Evolutionary conservation across 2,888 invertebrate genomes (phyloP).

Genomic region (Drosophila cyrtoloma): DNA sequence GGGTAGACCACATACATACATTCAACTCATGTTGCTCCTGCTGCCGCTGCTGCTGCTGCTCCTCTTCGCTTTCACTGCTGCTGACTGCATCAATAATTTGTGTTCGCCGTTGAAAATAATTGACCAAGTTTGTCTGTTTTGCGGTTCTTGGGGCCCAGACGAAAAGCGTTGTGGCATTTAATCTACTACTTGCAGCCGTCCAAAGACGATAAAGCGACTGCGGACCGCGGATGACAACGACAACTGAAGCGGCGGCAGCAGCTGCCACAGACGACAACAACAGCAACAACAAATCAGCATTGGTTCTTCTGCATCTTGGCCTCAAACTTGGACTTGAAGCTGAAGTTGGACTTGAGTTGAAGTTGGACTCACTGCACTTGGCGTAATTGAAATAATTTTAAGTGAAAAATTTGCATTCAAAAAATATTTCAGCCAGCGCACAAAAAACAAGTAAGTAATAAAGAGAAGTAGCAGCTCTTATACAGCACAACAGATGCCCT

Average conservation of each 20-base stretch:
- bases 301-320: constrained; percentile 11
- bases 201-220: constrained; percentile 22
- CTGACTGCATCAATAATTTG: constrained; percentile 80
- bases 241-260: constrained; percentile 60
- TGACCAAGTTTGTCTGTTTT: constrained; percentile 82
- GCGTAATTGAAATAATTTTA: constrained; percentile 80
- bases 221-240: constrained; percentile 37
- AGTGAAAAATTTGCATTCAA: constrained; percentile 80
- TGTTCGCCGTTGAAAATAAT: constrained; percentile 81
- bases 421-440: constrained; percentile 71
- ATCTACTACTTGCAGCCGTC: constrained; percentile 73
- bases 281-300: constrained; percentile 39
- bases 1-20: constrained; percentile 51
- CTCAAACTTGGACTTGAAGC: constrained; percentile 22
- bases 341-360: constrained; percentile 7
- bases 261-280: constrained; percentile 62
- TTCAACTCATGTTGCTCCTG: constrained; percentile 10
- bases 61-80: constrained; percentile 47
- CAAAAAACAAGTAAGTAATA: constrained; percentile 37
- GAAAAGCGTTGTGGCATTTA: constrained; percentile 71
- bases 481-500: constrained; percentile 37
- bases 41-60: constrained; percentile 15
- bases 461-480: constrained; percentile 15
- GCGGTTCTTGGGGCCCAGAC: constrained; percentile 60
- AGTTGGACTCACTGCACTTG: constrained; percentile 58